Percentiles rank a stretch among this genome's conserved stretches.
Conservation (phyloP, 2,113 vertebrate species). For the Rutilus rutilus region DNA sequence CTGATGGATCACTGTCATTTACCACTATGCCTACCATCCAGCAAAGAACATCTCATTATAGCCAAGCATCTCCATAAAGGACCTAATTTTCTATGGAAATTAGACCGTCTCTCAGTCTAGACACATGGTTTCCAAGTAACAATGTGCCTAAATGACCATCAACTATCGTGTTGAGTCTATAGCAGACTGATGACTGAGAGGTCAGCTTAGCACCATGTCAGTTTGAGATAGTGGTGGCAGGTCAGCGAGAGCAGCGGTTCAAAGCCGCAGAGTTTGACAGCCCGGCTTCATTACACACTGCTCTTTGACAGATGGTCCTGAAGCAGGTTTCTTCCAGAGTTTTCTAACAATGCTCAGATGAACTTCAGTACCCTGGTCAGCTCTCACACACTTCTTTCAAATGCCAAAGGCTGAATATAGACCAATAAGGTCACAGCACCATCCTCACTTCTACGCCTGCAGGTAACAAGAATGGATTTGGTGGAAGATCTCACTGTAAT, state of each 20-base stretch:
- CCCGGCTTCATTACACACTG: constrained; percentile 42
- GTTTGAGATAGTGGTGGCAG: not conserved
- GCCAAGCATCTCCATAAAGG: constrained; percentile 19
- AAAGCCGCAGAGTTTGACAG: constrained; percentile 35
- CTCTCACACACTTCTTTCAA: constrained; percentile 21
- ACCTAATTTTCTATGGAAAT: constrained; percentile 44
- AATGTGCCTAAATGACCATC: constrained; percentile 45
- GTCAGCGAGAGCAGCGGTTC: not conserved
- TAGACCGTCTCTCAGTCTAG: constrained; percentile 14
- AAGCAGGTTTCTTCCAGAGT: constrained; percentile 29
- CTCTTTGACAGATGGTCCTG: constrained; percentile 48
- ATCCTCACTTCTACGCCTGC: not conserved
- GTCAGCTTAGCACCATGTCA: constrained; percentile 18
- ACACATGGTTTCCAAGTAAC: constrained; percentile 26
- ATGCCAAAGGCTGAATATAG: constrained; percentile 41
- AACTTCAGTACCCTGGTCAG: constrained; percentile 3
- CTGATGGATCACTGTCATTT: constrained; percentile 44
- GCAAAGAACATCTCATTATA: constrained; percentile 27
- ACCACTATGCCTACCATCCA: constrained; percentile 19
- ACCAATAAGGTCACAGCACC: constrained; percentile 39
- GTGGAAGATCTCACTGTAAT: constrained; percentile 17
- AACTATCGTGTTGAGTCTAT: not conserved
- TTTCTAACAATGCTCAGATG: constrained; percentile 44
- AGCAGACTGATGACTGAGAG: constrained; percentile 18
- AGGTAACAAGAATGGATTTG: constrained; percentile 28